Evolutionary conservation across 2,797 vertebrate species (phyloP).

Genomic region (Leuciscus waleckii): DNA sequence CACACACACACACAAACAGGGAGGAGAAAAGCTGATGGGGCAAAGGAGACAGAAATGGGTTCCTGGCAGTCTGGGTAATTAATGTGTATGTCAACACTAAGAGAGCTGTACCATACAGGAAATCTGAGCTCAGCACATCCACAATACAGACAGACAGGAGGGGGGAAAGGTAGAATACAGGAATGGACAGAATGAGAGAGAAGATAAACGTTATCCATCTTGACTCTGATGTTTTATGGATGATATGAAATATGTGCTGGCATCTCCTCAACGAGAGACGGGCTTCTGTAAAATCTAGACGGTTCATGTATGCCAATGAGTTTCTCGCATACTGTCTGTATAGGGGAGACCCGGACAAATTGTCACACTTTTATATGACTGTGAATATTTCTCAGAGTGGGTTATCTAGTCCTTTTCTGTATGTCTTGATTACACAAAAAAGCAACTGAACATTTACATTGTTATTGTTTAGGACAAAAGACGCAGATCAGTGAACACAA

Average conservation of each 20-base stretch:
- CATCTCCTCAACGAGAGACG: conserved; percentile 36
- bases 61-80: conserved; percentile 79
- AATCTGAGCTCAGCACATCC: conserved; percentile 80
- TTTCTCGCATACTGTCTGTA: conserved; percentile 64
- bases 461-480: neutral
- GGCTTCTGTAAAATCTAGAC: conserved; percentile 59
- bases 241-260: conserved; percentile 45
- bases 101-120: conserved; percentile 71
- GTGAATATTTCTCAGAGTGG: neutral
- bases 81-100: conserved; percentile 82
- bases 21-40: conserved; percentile 62
- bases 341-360: neutral
- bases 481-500: conserved; percentile 76
- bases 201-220: conserved; percentile 72
- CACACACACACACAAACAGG: conserved; percentile 36
- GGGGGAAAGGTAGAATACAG: conserved; percentile 54
- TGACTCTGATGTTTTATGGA: conserved; percentile 54
- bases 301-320: conserved; percentile 61
- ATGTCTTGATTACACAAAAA: conserved; percentile 7
- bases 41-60: conserved; percentile 73
- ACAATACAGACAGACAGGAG: conserved; percentile 66
- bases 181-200: conserved; percentile 67
- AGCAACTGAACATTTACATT: neutral
- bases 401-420: neutral
- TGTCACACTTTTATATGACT: neutral